phyloP scores from a whole-genome alignment of 1,140 invertebrate genomes.

The Solenopsis invicta region DNA sequence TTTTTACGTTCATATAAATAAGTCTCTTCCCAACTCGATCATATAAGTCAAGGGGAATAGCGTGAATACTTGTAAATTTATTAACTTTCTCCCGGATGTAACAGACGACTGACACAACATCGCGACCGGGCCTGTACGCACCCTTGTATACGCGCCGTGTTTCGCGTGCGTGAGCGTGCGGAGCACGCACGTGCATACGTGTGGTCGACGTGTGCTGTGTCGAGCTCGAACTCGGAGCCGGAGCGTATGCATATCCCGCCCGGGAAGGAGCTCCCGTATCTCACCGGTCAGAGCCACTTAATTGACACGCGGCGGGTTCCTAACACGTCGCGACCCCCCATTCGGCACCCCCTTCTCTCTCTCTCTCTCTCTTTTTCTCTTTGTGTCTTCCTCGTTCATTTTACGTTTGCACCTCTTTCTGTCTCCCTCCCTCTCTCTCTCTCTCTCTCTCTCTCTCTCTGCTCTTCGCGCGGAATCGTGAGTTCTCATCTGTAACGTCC shows the following conservation, averaged over 20 bases:
- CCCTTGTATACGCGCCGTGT: slow-evolving; percentile 35
- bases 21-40: not conserved
- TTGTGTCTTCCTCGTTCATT: not conserved
- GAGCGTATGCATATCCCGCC: slow-evolving; percentile 81
- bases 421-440: not conserved
- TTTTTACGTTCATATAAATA: not conserved
- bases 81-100: slow-evolving; percentile 16
- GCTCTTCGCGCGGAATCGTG: slow-evolving; percentile 79
- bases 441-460: slow-evolving; percentile 37
- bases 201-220: slow-evolving; percentile 41
- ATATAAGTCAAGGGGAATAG: not conserved
- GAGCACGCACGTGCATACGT: slow-evolving; percentile 38
- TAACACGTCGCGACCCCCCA: slow-evolving; percentile 86
- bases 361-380: not conserved
- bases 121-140: slow-evolving; percentile 3
- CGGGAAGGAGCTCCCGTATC: slow-evolving; percentile 85
- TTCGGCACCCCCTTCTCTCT: slow-evolving; percentile 47
- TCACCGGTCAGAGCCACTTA: slow-evolving; percentile 85
- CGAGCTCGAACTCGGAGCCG: slow-evolving; percentile 57
- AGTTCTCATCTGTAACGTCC: slow-evolving; percentile 84
- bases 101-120: not conserved
- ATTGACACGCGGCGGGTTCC: slow-evolving; percentile 86
- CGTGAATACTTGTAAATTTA: slow-evolving; percentile 11
- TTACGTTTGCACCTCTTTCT: slow-evolving; percentile 54
- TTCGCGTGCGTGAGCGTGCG: slow-evolving; percentile 34